Evolutionary conservation across 2,113 vertebrate genomes (phyloP).

Genomic region (Rutilus rutilus): DNA sequence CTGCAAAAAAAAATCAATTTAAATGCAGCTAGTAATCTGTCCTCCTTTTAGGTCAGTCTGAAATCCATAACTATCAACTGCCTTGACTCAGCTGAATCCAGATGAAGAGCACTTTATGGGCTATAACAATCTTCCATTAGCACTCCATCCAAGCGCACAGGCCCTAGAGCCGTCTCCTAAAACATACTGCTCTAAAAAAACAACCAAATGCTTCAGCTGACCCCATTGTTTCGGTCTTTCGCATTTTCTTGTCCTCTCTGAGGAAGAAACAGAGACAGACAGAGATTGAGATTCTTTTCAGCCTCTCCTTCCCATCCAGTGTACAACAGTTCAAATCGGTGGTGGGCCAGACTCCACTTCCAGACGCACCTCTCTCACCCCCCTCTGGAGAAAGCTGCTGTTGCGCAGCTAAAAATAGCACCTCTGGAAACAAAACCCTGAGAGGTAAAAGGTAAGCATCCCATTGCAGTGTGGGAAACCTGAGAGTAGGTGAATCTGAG

Average conservation of each 20-base stretch:
- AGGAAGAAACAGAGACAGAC: neutral
- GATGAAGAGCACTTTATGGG: slow-evolving; percentile 23
- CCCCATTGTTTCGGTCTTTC: neutral
- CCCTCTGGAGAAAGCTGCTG: slow-evolving; percentile 52
- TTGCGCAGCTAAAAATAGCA: slow-evolving; percentile 62
- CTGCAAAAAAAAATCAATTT: neutral
- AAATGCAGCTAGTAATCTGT: slow-evolving; percentile 23
- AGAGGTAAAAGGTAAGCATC: slow-evolving; percentile 53
- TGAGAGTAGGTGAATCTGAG: slow-evolving; percentile 51
- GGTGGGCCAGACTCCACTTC: slow-evolving; percentile 54
- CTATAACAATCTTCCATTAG: slow-evolving; percentile 26
- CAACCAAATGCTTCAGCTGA: slow-evolving; percentile 3
- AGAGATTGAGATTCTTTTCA: neutral
- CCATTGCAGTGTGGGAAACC: slow-evolving; percentile 55
- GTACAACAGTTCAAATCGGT: slow-evolving; percentile 51
- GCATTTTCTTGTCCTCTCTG: neutral
- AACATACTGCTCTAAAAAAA: slow-evolving; percentile 14
- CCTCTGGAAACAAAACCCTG: slow-evolving; percentile 50
- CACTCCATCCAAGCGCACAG: slow-evolving; percentile 15
- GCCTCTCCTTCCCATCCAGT: neutral
- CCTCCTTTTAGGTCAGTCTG: slow-evolving; percentile 7
- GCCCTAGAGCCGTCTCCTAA: slow-evolving; percentile 30
- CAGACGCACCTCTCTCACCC: slow-evolving; percentile 49
- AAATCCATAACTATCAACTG: slow-evolving; percentile 42
- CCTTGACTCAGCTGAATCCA: slow-evolving; percentile 26